phyloP scores from a whole-genome alignment of 1,140 invertebrate genomes.

The Rhagoletis zephyria region DNA sequence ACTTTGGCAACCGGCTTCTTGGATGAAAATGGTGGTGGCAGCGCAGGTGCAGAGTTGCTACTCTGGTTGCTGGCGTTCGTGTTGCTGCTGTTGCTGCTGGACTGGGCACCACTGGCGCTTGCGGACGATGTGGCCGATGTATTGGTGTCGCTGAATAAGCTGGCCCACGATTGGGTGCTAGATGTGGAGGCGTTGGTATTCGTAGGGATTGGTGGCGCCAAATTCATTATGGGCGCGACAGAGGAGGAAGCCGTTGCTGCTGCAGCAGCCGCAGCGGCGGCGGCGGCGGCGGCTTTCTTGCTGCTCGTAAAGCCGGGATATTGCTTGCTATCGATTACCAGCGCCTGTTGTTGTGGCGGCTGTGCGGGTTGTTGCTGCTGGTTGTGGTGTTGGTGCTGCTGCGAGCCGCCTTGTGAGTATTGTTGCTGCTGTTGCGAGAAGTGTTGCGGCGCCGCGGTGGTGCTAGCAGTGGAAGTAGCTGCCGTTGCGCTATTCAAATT shows the following conservation, averaged over 20 bases:
- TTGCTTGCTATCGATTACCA: constrained; percentile 19
- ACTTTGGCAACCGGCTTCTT: constrained; percentile 77
- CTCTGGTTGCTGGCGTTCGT: constrained; percentile 56
- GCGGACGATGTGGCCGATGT: constrained; percentile 42
- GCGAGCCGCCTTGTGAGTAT: neutral
- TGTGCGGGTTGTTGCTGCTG: constrained; percentile 61
- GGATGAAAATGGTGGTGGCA: constrained; percentile 61
- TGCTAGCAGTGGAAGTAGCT: constrained; percentile 71
- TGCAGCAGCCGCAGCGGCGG: constrained; percentile 54
- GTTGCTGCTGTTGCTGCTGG: constrained; percentile 46
- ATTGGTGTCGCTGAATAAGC: constrained; percentile 58
- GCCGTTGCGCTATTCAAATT: constrained; percentile 56
- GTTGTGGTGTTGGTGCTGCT: neutral
- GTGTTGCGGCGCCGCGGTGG: constrained; percentile 68
- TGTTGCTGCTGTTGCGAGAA: constrained; percentile 63
- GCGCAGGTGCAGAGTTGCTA: constrained; percentile 62
- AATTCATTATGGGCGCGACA: constrained; percentile 57
- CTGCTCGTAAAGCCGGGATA: constrained; percentile 35
- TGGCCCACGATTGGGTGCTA: constrained; percentile 52
- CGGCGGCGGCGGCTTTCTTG: constrained; percentile 51
- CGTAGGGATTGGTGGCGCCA: constrained; percentile 55
- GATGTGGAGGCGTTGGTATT: constrained; percentile 51
- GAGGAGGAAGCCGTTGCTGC: constrained; percentile 50
- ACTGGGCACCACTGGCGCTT: constrained; percentile 23
- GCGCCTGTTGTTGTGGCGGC: neutral